Evolutionary conservation across 1,140 invertebrate species (phyloP).

Genomic region (Ostrea denselamellosa): DNA sequence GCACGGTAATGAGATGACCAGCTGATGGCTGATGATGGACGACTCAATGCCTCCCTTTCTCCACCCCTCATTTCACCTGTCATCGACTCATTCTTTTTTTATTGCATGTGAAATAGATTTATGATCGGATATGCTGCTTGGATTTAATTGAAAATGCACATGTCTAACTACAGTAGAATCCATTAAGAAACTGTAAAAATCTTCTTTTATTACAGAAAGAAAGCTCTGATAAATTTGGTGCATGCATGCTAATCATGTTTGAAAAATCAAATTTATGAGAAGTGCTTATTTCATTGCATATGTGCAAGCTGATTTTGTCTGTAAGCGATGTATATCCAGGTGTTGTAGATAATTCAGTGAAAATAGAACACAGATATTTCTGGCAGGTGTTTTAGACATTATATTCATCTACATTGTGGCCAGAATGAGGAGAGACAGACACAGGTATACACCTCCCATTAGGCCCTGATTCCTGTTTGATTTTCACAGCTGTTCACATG

Average conservation of each 20-base stretch:
- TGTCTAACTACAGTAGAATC: neutral
- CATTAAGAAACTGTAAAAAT: neutral
- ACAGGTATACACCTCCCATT: constrained; percentile 9
- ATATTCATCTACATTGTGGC: neutral
- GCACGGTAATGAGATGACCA: neutral
- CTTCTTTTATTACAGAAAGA: neutral
- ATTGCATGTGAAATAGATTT: constrained; percentile 40
- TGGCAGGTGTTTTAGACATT: constrained; percentile 9
- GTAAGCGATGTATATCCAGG: neutral
- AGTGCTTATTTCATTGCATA: neutral
- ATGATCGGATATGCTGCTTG: neutral
- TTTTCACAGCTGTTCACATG: neutral
- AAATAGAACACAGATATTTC: neutral
- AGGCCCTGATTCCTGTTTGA: neutral
- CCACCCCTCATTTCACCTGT: constrained; percentile 26
- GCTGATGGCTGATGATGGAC: constrained; percentile 1
- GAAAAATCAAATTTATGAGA: neutral
- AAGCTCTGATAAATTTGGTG: neutral
- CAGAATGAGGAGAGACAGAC: neutral
- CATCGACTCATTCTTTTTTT: neutral
- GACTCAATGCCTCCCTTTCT: neutral
- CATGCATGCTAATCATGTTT: neutral
- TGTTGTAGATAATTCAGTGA: neutral
- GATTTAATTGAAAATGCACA: constrained; percentile 6
- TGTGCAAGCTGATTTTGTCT: neutral